Percentiles rank a stretch among this genome's conserved stretches.
Evolutionary conservation across 92 coral and sea anemone species (phyloP).

Genomic region (Galaxea fascicularis): DNA sequence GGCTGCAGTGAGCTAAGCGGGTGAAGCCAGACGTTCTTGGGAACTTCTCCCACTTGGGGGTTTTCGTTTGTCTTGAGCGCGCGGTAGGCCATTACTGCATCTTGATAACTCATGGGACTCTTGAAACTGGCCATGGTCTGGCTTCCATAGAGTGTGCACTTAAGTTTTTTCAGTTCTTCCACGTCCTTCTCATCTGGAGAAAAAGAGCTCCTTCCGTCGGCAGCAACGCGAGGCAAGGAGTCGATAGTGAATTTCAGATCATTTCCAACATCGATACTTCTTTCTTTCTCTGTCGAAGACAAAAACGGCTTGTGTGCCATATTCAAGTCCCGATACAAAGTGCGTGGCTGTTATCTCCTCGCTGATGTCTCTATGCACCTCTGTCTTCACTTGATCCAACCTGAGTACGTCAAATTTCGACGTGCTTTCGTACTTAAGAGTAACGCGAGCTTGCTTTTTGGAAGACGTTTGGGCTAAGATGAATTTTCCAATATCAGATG

Average conservation of each 20-base stretch:
- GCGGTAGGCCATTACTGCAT: neutral
- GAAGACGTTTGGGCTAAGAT: neutral
- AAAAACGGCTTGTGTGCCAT: neutral
- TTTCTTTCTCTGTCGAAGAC: constrained; percentile 18
- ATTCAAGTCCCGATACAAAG: constrained; percentile 11
- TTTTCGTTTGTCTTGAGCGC: neutral
- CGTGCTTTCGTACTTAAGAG: constrained; percentile 5
- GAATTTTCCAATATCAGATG: neutral
- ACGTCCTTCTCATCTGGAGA: neutral
- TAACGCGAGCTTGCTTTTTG: neutral
- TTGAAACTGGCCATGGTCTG: neutral
- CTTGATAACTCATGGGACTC: constrained; percentile 1
- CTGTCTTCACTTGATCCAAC: neutral
- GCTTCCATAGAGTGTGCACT: constrained; percentile 14
- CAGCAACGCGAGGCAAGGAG: neutral
- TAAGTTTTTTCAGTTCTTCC: constrained; percentile 1
- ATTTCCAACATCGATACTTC: neutral
- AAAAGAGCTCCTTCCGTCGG: neutral
- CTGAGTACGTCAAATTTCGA: neutral
- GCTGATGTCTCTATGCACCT: neutral
- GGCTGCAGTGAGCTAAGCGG: neutral
- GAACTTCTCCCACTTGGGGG: neutral
- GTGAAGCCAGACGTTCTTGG: neutral
- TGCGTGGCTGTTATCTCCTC: constrained; percentile 2
- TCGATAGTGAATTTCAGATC: neutral